phyloP scores from a whole-genome alignment of 2,797 vertebrate genomes.

The Discoglossus pictus region DNA sequence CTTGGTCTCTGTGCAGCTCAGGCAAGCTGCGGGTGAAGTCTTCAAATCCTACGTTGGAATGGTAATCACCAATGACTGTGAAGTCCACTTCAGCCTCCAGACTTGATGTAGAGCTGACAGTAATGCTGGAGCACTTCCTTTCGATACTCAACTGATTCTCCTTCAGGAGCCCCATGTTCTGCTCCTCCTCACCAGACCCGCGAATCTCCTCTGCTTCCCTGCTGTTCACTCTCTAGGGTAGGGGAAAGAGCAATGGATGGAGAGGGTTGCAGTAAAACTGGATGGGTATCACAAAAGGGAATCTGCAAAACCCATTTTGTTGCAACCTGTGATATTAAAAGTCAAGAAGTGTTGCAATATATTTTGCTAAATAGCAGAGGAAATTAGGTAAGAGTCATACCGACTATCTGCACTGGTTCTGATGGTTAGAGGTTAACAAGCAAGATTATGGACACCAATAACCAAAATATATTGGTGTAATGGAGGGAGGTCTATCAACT shows the following conservation, averaged over 20 bases:
- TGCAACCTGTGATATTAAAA: too few species aligned
- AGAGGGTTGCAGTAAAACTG: slow-evolving; percentile 63
- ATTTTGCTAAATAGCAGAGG: too few species aligned
- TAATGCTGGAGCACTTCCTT: slow-evolving; percentile 96
- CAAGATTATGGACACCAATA: too few species aligned
- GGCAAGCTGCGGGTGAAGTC: slow-evolving; percentile 85
- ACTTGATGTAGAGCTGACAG: slow-evolving; percentile 95
- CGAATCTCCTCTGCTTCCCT: slow-evolving; percentile 63
- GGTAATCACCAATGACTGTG: slow-evolving; percentile 93
- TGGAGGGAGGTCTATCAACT: too few species aligned
- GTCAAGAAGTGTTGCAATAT: too few species aligned
- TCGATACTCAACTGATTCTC: slow-evolving; percentile 94
- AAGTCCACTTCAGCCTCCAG: slow-evolving; percentile 96
- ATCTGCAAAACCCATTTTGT: too few species aligned
- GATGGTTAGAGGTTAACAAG: too few species aligned
- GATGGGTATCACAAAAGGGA: too few species aligned
- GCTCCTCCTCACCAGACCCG: slow-evolving; percentile 78
- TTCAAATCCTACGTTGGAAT: slow-evolving; percentile 78
- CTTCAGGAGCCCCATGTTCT: slow-evolving; percentile 82
- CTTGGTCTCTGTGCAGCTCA: slow-evolving; percentile 82
- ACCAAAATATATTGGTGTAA: too few species aligned
- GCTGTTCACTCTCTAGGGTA: slow-evolving; percentile 72
- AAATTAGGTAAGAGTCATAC: too few species aligned
- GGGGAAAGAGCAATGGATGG: slow-evolving; percentile 54
- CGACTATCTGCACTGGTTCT: too few species aligned